A percentile compares a stretch with the other conserved stretches of the same genome.
Conservation (phyloP, 2,888 invertebrate genomes). For the Eilema depressum region DNA sequence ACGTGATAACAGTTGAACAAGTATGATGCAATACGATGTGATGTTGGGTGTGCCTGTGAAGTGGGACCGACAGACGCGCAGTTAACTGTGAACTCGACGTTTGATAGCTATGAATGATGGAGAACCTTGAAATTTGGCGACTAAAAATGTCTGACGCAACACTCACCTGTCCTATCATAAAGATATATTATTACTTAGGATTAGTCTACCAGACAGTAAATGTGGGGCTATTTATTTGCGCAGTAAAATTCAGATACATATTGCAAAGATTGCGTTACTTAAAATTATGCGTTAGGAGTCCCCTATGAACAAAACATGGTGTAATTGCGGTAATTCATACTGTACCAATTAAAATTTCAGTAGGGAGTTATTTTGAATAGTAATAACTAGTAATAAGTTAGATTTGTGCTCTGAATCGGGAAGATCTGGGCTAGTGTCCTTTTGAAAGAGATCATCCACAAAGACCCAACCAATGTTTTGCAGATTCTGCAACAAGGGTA, state of each 20-base stretch:
- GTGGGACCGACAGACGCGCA: conserved; percentile 1
- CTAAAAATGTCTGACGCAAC: conserved; percentile 9
- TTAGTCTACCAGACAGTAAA: neutral
- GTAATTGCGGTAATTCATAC: no score
- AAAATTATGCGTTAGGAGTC: neutral
- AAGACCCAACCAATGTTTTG: no score
- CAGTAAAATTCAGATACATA: neutral
- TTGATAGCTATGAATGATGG: neutral
- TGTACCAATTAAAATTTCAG: no score
- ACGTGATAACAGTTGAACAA: conserved; percentile 35
- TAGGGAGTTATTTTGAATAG: no score
- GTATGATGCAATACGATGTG: conserved; percentile 44
- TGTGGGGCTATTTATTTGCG: neutral
- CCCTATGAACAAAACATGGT: no score
- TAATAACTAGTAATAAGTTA: no score
- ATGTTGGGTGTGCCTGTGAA: conserved; percentile 30
- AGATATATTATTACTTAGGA: neutral
- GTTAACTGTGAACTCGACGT: neutral
- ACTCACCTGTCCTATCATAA: neutral
- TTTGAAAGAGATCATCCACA: no score
- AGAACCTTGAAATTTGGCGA: conserved; percentile 3
- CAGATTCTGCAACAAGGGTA: no score
- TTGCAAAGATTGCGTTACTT: neutral
- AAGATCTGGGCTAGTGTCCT: no score
- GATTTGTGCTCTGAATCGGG: no score